Evolutionary conservation across 2,888 invertebrate species (phyloP).

Genomic region (Craniophora ligustri): DNA sequence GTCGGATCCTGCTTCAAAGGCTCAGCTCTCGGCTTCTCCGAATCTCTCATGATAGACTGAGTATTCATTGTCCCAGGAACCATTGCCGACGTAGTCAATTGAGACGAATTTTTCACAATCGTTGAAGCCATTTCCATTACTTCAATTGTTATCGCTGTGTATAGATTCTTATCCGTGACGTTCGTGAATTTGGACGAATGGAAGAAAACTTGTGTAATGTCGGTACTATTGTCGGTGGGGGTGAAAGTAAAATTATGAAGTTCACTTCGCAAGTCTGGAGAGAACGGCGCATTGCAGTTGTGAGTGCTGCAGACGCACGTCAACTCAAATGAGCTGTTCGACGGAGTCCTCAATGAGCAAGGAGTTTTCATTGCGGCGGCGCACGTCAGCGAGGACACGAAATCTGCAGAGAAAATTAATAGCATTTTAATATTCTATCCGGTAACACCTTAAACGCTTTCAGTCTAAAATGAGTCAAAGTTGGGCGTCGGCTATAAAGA

Average conservation of each 20-base stretch:
- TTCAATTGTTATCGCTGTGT: constrained; percentile 64
- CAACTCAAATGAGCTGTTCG: constrained; percentile 65
- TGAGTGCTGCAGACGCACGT: constrained; percentile 72
- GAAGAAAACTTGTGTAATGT: constrained; percentile 67
- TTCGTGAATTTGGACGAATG: constrained; percentile 68
- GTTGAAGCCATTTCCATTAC: constrained; percentile 35
- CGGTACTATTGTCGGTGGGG: constrained; percentile 54
- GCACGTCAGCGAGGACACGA: constrained; percentile 70
- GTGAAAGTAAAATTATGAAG: constrained; percentile 69
- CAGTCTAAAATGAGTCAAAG: constrained; percentile 34
- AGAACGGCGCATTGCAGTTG: constrained; percentile 78
- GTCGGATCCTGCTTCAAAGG: constrained; percentile 77
- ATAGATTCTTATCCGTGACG: constrained; percentile 62
- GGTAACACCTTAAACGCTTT: constrained; percentile 33
- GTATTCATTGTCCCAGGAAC: constrained; percentile 40
- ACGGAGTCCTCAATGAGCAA: constrained; percentile 67
- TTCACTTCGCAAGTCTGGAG: constrained; percentile 64
- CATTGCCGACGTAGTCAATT: constrained; percentile 46
- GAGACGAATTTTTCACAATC: constrained; percentile 45
- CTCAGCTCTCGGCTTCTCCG: constrained; percentile 70
- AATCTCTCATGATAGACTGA: constrained; percentile 44
- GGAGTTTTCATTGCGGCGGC: constrained; percentile 58
- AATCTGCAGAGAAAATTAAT: constrained; percentile 68
- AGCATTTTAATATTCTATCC: constrained; percentile 37
- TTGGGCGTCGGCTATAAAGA: constrained; percentile 37